Evolutionary conservation across 2,113 vertebrate genomes (phyloP).

Genomic region (Astatotilapia flaviijosephi): DNA sequence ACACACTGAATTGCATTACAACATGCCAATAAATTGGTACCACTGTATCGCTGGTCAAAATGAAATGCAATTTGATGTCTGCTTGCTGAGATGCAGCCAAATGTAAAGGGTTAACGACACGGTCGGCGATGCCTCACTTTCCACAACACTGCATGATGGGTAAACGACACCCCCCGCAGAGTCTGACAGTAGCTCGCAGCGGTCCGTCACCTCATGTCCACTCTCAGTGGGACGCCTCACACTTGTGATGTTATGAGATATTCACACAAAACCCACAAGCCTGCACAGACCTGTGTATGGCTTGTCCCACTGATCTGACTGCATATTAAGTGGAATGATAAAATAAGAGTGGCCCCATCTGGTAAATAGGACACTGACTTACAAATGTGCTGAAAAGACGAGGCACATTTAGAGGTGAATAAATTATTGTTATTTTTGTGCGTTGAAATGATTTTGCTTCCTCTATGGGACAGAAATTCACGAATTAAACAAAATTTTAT

Average conservation of each 20-base stretch:
- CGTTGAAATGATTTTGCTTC: neutral
- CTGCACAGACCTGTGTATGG: neutral
- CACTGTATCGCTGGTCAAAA: neutral
- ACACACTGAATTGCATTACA: neutral
- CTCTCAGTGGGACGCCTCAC: slow-evolving; percentile 16
- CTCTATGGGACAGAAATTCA: neutral
- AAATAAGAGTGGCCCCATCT: neutral
- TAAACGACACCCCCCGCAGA: slow-evolving; percentile 23
- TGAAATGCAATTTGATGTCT: neutral
- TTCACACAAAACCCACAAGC: neutral
- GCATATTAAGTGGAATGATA: neutral
- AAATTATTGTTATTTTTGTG: neutral
- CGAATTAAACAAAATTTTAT: neutral
- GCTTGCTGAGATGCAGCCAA: neutral
- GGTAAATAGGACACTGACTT: neutral
- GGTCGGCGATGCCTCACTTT: slow-evolving; percentile 2
- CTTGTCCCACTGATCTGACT: neutral
- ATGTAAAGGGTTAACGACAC: slow-evolving; percentile 37
- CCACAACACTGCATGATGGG: slow-evolving; percentile 19
- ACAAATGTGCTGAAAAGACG: neutral
- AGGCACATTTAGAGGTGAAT: neutral
- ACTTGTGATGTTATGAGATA: slow-evolving; percentile 21
- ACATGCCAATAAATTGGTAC: neutral
- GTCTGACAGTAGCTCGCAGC: slow-evolving; percentile 42
- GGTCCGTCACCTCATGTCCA: slow-evolving; percentile 37